These are phyloP conservation scores for Heliconius hermathena DNA, from an alignment of 1,140 invertebrate genomes.

Conservation along the genomic window DNA sequence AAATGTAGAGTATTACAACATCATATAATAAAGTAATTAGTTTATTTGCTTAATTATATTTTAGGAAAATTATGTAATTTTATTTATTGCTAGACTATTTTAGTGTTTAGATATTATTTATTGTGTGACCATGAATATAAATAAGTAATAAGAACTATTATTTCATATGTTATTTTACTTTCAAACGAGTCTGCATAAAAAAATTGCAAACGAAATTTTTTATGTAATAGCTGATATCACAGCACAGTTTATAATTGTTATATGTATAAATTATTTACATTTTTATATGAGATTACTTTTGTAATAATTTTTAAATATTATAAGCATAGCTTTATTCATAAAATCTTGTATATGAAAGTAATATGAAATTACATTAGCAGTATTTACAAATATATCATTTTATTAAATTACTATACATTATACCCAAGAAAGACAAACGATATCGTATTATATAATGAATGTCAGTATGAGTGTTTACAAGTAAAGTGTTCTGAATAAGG, in stretches of 20 bases:
- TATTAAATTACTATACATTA: neutral
- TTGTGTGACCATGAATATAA: neutral
- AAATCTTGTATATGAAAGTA: neutral
- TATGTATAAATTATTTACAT: neutral
- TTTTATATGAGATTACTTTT: neutral
- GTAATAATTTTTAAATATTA: neutral
- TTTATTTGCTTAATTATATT: neutral
- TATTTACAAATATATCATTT: neutral
- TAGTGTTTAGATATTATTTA: constrained; percentile 19
- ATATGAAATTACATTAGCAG: neutral
- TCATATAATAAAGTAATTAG: neutral
- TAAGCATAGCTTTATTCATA: neutral
- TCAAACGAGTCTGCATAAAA: neutral
- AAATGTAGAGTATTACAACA: constrained; percentile 7
- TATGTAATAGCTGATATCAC: neutral
- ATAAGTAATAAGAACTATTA: neutral
- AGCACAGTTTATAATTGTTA: neutral
- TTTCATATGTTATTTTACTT: neutral
- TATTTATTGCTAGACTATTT: constrained; percentile 19
- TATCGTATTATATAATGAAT: neutral
- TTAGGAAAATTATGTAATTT: constrained; percentile 24
- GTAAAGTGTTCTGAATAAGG: constrained; percentile 6
- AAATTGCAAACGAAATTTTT: neutral
- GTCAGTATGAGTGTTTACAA: neutral
- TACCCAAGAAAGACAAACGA: neutral